Percentiles rank a stretch among this genome's conserved stretches.
phyloP scores from a whole-genome alignment of 2,797 vertebrate genomes.

The Gambusia yucatana region DNA sequence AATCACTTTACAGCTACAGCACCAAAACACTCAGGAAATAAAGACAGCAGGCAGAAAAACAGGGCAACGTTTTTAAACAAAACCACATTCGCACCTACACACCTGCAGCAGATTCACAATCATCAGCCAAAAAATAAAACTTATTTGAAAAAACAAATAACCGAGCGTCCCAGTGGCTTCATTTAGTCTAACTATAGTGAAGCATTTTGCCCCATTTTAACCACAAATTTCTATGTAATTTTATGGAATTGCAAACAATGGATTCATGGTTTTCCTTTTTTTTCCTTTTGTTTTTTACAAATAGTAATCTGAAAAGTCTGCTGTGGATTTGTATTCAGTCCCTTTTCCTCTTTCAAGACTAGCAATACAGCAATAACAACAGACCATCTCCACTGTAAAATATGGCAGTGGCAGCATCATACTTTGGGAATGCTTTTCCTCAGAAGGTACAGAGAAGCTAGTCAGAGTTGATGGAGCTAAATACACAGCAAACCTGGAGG shows the following conservation, averaged over 20 bases:
- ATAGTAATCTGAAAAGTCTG: not conserved
- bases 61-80: not conserved
- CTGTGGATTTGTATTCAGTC: not conserved
- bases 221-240: not conserved
- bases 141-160: not conserved
- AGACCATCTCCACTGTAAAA: not conserved
- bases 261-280: not conserved
- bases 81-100: not conserved
- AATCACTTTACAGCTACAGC: slow-evolving; percentile 10
- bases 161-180: not conserved
- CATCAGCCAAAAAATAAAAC: not conserved
- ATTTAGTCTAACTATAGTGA: not conserved
- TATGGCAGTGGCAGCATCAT: not conserved
- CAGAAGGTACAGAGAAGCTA: not conserved
- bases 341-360: not conserved
- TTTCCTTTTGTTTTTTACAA: too few species aligned
- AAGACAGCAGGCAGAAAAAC: slow-evolving; percentile 9
- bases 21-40: slow-evolving; percentile 14
- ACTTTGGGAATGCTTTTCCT: not conserved
- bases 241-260: not conserved
- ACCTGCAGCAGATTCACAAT: not conserved
- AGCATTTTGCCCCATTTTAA: not conserved
- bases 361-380: not conserved
- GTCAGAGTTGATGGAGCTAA: not conserved
- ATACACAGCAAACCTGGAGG: not conserved